Conservation (phyloP, 2,113 vertebrate genomes). For the Benitochromis conjunctus region DNA sequence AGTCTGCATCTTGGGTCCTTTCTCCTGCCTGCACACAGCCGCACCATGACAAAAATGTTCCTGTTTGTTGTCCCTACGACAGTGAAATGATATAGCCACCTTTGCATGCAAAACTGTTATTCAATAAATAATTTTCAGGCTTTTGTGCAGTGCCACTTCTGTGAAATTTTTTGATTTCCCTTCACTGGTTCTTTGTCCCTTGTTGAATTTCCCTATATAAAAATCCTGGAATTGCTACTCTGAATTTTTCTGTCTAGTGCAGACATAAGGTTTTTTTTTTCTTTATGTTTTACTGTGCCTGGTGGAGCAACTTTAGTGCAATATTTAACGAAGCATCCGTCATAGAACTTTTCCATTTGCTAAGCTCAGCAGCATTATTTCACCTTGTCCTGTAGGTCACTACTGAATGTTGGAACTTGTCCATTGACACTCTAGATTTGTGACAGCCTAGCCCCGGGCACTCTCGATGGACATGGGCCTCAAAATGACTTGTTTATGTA, state of each 20-base stretch:
- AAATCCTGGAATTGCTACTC: not conserved
- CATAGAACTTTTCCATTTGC: conserved; percentile 1
- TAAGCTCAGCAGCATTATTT: not conserved
- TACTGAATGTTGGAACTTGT: not conserved
- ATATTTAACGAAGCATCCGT: conserved; percentile 11
- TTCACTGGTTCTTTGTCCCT: not conserved
- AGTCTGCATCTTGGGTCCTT: too few relatives aligned
- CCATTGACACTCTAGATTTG: not conserved
- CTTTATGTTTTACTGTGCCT: not conserved
- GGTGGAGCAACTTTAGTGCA: not conserved
- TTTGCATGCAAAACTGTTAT: not conserved
- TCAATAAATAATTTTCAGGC: not conserved
- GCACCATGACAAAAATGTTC: not conserved
- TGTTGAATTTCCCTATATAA: not conserved
- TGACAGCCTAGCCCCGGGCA: not conserved
- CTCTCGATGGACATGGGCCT: not conserved
- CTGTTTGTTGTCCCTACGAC: not conserved
- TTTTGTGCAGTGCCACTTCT: not conserved
- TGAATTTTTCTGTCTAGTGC: not conserved
- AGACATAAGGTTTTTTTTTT: not conserved
- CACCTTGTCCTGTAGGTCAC: not conserved
- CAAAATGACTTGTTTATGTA: not conserved
- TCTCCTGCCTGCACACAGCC: too few relatives aligned
- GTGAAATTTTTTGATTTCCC: not conserved
- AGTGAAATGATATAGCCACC: not conserved